Conservation (phyloP, 2,113 vertebrate species). For the Daubentonia madagascariensis region DNA sequence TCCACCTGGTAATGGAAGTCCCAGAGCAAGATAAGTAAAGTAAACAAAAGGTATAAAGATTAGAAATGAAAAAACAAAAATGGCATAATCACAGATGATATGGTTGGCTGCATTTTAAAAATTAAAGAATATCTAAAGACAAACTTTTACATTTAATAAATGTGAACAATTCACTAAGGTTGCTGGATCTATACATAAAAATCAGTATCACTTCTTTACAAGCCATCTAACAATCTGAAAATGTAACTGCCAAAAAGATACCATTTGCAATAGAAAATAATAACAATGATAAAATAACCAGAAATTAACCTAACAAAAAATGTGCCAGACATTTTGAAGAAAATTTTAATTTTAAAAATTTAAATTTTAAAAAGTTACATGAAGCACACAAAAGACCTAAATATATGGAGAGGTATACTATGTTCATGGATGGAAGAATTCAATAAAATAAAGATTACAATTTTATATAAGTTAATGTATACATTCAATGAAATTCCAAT, state of each 20-base stretch:
- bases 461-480: conserved; percentile 16
- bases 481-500: neutral
- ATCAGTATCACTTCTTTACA: neutral
- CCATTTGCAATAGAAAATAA: neutral
- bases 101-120: neutral
- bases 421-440: neutral
- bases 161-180: neutral
- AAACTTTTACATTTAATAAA: conserved; percentile 29
- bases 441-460: neutral
- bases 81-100: neutral
- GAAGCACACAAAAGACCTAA: neutral
- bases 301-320: conserved; percentile 6
- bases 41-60: neutral
- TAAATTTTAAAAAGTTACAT: neutral
- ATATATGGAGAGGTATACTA: neutral
- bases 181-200: neutral
- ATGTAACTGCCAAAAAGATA: conserved; percentile 17
- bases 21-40: neutral
- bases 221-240: neutral
- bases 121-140: neutral
- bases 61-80: neutral
- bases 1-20: neutral
- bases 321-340: neutral
- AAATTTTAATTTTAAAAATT: neutral
- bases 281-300: neutral